These are phyloP conservation scores for Calcarius lapponicus DNA, from an alignment of 2,797 vertebrate genomes.

Conservation along the genomic window DNA sequence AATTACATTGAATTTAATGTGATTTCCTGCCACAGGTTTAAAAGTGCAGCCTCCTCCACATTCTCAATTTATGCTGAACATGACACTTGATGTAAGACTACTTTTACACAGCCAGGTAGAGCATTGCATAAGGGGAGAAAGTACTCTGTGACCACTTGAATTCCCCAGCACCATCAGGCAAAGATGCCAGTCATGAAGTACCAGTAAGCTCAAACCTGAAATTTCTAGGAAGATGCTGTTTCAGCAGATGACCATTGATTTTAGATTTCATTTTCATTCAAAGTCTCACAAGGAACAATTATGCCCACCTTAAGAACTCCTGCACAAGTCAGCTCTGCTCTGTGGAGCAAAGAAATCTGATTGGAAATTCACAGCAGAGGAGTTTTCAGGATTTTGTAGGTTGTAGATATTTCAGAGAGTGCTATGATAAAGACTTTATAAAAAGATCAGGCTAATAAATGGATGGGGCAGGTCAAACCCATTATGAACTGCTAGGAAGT, in stretches of 20 bases:
- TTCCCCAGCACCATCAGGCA: background rate
- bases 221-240: background rate
- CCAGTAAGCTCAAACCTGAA: background rate
- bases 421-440: background rate
- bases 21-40: conserved; percentile 54
- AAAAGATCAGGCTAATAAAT: background rate
- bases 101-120: background rate
- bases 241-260: background rate
- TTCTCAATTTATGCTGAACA: conserved; percentile 25
- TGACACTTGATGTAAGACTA: background rate
- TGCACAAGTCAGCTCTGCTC: background rate
- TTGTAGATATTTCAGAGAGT: background rate
- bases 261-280: background rate
- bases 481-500: background rate
- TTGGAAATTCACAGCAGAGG: background rate
- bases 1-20: conserved; percentile 51
- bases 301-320: background rate
- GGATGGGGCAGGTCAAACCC: background rate
- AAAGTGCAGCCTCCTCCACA: conserved; percentile 42
- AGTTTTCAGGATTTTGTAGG: background rate
- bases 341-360: background rate
- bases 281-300: background rate
- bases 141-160: background rate
- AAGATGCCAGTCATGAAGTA: background rate
- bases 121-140: background rate